Evolutionary conservation across 2,113 vertebrate species (phyloP), one percentile per base, ranked within the genome.

Genomic region (Elephantulus edwardii): DNA sequence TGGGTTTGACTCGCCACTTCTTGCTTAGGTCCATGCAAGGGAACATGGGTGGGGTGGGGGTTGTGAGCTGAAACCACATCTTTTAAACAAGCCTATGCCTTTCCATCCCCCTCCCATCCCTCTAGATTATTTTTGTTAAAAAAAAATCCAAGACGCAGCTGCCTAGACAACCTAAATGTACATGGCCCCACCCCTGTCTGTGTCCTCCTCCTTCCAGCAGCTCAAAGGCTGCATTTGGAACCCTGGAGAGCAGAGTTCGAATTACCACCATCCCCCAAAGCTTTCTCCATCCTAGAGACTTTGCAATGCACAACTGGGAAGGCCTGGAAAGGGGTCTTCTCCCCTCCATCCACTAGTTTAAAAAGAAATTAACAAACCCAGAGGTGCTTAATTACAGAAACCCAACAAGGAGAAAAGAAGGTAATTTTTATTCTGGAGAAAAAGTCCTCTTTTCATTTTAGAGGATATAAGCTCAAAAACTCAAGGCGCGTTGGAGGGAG

Each of bases 11-110:
- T 95, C 44, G 54, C 81, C 60, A 85, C 92, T 85, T 88, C 94
- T 93, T 90, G 89, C 94, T 91, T 88, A 85, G 77, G 89, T 54
- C 92, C 86, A 83, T 28, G 3, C 76, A 91, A 92, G 71, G 10
- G 28, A 92, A 0, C 71, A 42, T n/a, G 79, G 89, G 26, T 78
- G 54, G 35, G 83, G 64, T 75, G 22, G 40, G 30, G 9, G 71
- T 30, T 10, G 10, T 7, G 58, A 75, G 20, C 62, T 60, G 76
- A 80, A 83, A 85, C 5, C 3, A 38, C 62, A 70, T 91, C 54
- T 77, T 94, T 80, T 86, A 62, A 62, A 75, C 22, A 60, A 93
- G 52, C 17, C 33, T 46, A 4, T 19, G 22, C 26, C 22, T 26
- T 1, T 26, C 26, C 58, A 7, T 24, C 58, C 16, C 30, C 74